Base-by-base conservation (phyloP, 2,888 invertebrate genomes). In the Myopa testacea region DNA sequence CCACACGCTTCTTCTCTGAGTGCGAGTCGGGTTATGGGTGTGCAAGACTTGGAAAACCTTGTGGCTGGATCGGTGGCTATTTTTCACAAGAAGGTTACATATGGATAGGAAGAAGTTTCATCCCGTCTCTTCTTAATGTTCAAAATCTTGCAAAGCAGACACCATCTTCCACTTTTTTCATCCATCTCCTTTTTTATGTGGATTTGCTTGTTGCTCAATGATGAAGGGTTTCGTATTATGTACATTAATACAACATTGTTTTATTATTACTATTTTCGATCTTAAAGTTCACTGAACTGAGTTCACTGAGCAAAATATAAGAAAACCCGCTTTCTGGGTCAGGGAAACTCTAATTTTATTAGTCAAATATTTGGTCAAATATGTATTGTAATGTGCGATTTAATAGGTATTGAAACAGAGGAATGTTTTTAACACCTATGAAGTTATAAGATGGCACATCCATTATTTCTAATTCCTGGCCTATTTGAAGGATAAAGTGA, bases 161-260 rank as follows among this genome's bases (percentile, higher is more conserved):
- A 26, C 1, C 52, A 16, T 58, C 14, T 58, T 58, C 58, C 58
- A 58, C 8, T 12, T 58, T 12, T 58, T 58, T 19, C 58, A n/a
- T 6, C 58, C 5, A 58, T 58, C 50, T 73, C 62, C 70, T 2
- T 69, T 52, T 34, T 75, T 70, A n/a, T 34, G 67, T 63, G 65
- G 67, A 76, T 78, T 76, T 52, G n/a, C 76, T 58, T 76, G 58
- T 14, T 16, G 12, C 58, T 45, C 45, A 26, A 26, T 19, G 19
- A 45, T 14, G 70, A 38, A 58, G 62, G 52, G 73, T 62, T 19
- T 76, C 45, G 58, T 68, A 75, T 77, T 77, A 75, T 79, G 77
- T 77, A 71, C 72, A 77, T 77, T 77, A 77, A 78, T 78, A 75
- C 70, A 63, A 58, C 72, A 73, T 16, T 55, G 38, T 70, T 70